phyloP scores from a whole-genome alignment of 2,113 vertebrate species.

The Lichenostomus cassidix region DNA sequence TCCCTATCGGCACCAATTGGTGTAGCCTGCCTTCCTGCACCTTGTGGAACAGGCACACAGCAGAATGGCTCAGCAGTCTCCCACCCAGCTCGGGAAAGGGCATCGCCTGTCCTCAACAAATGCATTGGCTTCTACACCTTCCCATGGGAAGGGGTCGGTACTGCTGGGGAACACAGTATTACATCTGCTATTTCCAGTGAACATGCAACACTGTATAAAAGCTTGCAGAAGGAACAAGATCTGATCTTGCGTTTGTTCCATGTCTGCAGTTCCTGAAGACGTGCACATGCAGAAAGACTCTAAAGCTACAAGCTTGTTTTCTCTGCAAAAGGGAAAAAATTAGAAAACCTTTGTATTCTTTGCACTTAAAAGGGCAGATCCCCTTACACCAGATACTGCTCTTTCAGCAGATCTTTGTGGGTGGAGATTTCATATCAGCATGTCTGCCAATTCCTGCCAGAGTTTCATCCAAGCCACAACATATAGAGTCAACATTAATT shows the following conservation, averaged over 20 bases:
- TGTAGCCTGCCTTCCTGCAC: background rate
- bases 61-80: background rate
- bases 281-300: fast-evolving
- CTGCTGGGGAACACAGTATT: fast-evolving
- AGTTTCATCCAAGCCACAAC: conserved; percentile 66
- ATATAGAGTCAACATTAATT: conserved; percentile 52
- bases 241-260: background rate
- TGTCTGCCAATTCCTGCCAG: conserved; percentile 32
- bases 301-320: background rate
- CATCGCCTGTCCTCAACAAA: background rate
- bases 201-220: background rate
- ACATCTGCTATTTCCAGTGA: background rate
- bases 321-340: background rate
- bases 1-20: background rate
- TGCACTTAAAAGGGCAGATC: conserved; percentile 6
- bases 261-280: fast-evolving
- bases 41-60: background rate
- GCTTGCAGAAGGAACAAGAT: background rate
- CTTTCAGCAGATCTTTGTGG: conserved; percentile 62
- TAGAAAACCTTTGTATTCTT: background rate
- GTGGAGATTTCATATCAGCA: conserved; percentile 46
- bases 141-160: fast-evolving
- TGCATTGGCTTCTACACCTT: fast-evolving
- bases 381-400: conserved; percentile 41
- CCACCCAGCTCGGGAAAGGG: background rate